A percentile compares a stretch with the other conserved stretches of the same genome.
These are phyloP conservation scores for Carterocephalus palaemon DNA, from an alignment of 2,888 invertebrate genomes.

Conservation along the genomic window DNA sequence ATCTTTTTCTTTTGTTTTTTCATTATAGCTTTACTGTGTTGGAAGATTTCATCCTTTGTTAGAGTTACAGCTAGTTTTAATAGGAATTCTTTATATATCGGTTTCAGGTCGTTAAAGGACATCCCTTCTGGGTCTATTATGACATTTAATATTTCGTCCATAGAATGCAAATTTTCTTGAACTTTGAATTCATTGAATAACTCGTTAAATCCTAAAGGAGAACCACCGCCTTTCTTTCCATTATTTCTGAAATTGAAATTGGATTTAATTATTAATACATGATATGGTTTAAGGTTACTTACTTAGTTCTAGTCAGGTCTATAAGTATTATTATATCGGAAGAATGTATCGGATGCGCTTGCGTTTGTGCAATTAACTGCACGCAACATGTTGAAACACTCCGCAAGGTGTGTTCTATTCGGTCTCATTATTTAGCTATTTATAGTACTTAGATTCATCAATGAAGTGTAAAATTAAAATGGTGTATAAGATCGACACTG, in stretches of 20 bases:
- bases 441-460: constrained; percentile 39
- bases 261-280: constrained; percentile 5
- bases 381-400: constrained; percentile 64
- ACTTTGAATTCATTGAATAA: constrained; percentile 91
- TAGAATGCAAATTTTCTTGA: constrained; percentile 91
- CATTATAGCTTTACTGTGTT: constrained; percentile 94
- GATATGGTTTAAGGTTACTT: not conserved
- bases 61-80: constrained; percentile 91
- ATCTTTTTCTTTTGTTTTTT: constrained; percentile 87
- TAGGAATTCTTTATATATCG: constrained; percentile 93
- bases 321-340: constrained; percentile 48
- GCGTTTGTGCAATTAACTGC: constrained; percentile 60
- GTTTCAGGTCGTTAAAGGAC: constrained; percentile 95
- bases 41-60: constrained; percentile 94
- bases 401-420: constrained; percentile 56
- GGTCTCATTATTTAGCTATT: constrained; percentile 53
- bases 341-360: constrained; percentile 66
- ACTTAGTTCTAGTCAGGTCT: constrained; percentile 35
- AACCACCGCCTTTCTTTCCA: constrained; percentile 84
- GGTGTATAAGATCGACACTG: constrained; percentile 10
- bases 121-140: constrained; percentile 95
- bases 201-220: constrained; percentile 91
- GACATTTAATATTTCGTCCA: constrained; percentile 92
- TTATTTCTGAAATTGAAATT: constrained; percentile 72
- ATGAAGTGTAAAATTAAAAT: constrained; percentile 45